Conservation (phyloP, 2,797 vertebrate genomes). For the Eulemur rubriventer region DNA sequence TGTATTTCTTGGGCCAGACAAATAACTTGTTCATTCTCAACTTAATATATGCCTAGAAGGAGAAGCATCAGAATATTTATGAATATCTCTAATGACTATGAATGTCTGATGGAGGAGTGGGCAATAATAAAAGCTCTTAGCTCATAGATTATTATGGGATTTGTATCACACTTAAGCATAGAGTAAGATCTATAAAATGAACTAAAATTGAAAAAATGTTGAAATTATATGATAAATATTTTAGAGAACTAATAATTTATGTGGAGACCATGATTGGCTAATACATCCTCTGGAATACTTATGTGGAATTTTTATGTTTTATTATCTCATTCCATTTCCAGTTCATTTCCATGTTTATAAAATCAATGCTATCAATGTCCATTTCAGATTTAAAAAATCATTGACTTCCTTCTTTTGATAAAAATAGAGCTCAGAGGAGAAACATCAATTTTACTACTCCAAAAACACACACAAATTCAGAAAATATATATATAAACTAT, state of each 20-base stretch:
- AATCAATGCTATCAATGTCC: neutral
- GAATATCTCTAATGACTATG: neutral
- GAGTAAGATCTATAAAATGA: neutral
- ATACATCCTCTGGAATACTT: neutral
- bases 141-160: neutral
- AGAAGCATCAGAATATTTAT: neutral
- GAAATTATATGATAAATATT: neutral
- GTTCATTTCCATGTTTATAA: neutral
- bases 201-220: neutral
- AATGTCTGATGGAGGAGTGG: neutral
- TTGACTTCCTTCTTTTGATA: conserved; percentile 17
- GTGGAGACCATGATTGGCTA: neutral
- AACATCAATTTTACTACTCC: conserved; percentile 1
- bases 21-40: neutral
- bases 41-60: neutral
- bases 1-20: neutral
- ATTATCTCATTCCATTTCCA: neutral
- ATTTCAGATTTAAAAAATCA: conserved; percentile 20
- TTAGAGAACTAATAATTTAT: neutral
- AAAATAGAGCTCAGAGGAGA: conserved; percentile 2
- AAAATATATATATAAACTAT: neutral
- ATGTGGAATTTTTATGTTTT: neutral
- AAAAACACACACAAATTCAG: neutral
- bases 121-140: neutral
- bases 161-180: neutral